Evolutionary conservation across 2,113 vertebrate species (phyloP).

Genomic region (Zosterops hypoxanthus): DNA sequence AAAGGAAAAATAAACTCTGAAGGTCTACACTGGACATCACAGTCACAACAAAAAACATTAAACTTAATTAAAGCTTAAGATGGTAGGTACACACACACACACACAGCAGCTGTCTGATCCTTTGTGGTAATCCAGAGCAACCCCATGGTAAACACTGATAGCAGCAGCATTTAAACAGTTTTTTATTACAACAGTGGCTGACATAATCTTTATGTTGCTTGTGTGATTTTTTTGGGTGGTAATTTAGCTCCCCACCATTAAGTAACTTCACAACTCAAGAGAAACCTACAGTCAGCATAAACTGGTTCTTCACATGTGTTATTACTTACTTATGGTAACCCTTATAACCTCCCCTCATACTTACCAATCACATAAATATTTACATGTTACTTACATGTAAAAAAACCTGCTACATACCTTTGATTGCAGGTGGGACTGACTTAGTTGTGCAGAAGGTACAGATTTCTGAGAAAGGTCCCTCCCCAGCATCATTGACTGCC

Average conservation of each 20-base stretch:
- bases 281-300: not conserved
- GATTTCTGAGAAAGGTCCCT: slow-evolving; percentile 91
- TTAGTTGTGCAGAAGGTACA: slow-evolving; percentile 94
- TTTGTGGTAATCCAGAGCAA: not conserved
- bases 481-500: slow-evolving; percentile 89
- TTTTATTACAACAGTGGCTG: not conserved
- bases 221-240: not conserved
- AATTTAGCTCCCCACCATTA: not conserved
- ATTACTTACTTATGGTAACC: accelerated
- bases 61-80: not conserved
- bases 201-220: not conserved
- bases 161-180: not conserved
- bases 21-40: not conserved
- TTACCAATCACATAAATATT: not conserved
- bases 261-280: not conserved
- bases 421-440: slow-evolving; percentile 90
- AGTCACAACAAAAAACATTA: not conserved
- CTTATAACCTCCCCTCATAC: not conserved
- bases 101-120: not conserved
- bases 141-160: not conserved
- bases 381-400: accelerated
- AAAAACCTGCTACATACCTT: slow-evolving; percentile 77
- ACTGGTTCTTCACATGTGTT: not conserved
- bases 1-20: not conserved
- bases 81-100: not conserved